Conservation (phyloP, 2,888 invertebrate species). For the Cenopis cana region DNA sequence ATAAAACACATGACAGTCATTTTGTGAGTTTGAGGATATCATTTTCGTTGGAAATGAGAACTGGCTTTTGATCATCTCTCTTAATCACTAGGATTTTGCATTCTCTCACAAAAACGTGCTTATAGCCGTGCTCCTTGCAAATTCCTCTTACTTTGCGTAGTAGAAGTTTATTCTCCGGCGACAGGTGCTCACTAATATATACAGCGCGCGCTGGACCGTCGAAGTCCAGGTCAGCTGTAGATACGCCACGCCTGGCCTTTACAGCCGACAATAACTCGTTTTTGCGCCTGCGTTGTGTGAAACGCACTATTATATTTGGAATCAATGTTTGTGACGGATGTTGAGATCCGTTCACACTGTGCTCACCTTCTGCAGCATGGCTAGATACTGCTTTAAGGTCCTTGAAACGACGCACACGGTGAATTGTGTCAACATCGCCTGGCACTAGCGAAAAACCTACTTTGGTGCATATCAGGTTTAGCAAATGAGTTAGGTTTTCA, state of each 20-base stretch:
- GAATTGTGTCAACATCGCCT: slow-evolving; percentile 42
- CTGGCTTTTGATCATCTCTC: slow-evolving; percentile 5
- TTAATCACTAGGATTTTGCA: slow-evolving; percentile 15
- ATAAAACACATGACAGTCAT: neutral
- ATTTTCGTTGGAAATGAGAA: neutral
- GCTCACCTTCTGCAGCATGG: neutral
- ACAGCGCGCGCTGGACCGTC: slow-evolving; percentile 13
- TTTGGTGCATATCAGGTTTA: slow-evolving; percentile 25
- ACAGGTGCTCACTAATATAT: slow-evolving; percentile 6
- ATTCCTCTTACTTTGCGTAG: slow-evolving; percentile 16
- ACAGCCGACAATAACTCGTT: slow-evolving; percentile 20
- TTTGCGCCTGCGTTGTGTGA: slow-evolving; percentile 18
- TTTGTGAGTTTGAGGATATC: slow-evolving; percentile 1
- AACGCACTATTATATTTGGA: slow-evolving; percentile 14
- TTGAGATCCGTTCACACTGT: neutral
- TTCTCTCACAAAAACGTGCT: slow-evolving; percentile 9
- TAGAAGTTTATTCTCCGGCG: slow-evolving; percentile 21
- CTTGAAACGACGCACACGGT: slow-evolving; percentile 32
- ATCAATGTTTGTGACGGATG: neutral
- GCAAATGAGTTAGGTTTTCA: slow-evolving; percentile 35
- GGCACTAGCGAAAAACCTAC: slow-evolving; percentile 15
- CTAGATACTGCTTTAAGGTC: neutral
- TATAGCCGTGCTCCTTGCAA: neutral
- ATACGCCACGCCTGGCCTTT: slow-evolving; percentile 13
- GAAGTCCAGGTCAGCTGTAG: slow-evolving; percentile 20